A percentile compares a stretch with the other conserved stretches of the same genome.
These are phyloP conservation scores for Lepisosteus oculatus DNA, from an alignment of 2,113 vertebrate genomes.

Conservation along the genomic window DNA sequence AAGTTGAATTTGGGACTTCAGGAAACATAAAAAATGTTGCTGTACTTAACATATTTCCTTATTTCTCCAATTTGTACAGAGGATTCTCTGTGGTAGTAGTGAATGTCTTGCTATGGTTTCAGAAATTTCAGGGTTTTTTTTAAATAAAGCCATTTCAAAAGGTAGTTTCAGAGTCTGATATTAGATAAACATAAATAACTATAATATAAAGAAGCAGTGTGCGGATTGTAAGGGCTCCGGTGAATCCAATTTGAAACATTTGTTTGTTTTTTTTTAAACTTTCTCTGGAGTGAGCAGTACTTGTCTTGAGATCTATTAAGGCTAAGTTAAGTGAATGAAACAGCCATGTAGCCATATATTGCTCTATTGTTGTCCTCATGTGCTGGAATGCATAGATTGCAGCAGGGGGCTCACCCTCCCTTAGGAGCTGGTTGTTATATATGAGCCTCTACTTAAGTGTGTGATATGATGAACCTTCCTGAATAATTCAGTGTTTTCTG, in stretches of 20 bases:
- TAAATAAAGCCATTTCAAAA: no score
- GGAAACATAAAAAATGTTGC: neutral
- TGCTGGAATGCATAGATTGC: neutral
- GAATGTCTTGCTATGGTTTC: no score
- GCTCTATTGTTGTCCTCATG: neutral
- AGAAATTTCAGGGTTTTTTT: no score
- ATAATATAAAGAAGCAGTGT: no score
- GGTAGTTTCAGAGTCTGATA: no score
- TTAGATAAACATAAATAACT: no score
- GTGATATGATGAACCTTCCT: neutral
- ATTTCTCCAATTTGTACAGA: neutral
- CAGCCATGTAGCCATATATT: neutral
- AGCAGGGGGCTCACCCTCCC: neutral
- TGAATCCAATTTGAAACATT: neutral
- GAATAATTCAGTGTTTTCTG: conserved; percentile 1
- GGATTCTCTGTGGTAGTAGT: no score
- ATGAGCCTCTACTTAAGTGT: neutral
- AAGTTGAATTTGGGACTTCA: neutral
- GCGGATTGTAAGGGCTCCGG: no score
- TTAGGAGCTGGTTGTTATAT: neutral
- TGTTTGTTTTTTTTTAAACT: neutral
- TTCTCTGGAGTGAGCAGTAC: neutral
- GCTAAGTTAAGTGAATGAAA: neutral
- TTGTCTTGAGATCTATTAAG: neutral
- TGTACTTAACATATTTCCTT: neutral